Evolutionary conservation across 2,113 vertebrate species (phyloP).

Genomic region (Tylochromis polylepis): DNA sequence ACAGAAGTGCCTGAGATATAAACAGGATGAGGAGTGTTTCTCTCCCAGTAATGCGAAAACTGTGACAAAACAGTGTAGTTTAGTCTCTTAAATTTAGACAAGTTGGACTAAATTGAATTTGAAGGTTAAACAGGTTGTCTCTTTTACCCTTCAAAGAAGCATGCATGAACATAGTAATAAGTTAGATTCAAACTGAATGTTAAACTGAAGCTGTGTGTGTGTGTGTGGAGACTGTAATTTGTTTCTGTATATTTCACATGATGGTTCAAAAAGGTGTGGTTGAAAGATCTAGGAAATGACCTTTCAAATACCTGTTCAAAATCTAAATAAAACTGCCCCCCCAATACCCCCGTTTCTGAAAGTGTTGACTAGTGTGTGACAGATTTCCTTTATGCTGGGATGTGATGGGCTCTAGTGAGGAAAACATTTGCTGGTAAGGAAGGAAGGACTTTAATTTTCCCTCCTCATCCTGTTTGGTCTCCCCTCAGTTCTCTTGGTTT

Average conservation of each 20-base stretch:
- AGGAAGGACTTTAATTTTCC: slow-evolving; percentile 13
- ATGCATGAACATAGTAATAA: background rate
- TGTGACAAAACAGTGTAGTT: background rate
- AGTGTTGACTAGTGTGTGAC: slow-evolving; percentile 23
- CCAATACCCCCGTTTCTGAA: background rate
- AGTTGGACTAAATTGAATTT: background rate
- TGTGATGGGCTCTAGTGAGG: slow-evolving; percentile 18
- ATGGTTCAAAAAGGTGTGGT: background rate
- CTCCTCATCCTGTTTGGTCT: slow-evolving; percentile 45
- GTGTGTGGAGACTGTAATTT: background rate
- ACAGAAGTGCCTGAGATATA: background rate
- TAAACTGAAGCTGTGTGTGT: background rate
- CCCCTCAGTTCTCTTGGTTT: background rate
- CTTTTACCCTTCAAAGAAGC: background rate
- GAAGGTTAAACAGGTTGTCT: background rate
- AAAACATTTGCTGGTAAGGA: slow-evolving; percentile 36
- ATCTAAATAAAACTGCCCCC: background rate
- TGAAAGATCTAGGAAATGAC: background rate
- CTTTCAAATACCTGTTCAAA: background rate
- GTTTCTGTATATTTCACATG: background rate
- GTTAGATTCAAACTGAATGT: background rate
- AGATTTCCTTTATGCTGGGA: slow-evolving; percentile 41
- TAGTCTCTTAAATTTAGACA: background rate
- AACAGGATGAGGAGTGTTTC: background rate
- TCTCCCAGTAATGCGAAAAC: background rate